Percentiles rank a stretch among this genome's conserved stretches.
Conservation (phyloP, 2,113 vertebrate genomes). For the Sylvietta virens region DNA sequence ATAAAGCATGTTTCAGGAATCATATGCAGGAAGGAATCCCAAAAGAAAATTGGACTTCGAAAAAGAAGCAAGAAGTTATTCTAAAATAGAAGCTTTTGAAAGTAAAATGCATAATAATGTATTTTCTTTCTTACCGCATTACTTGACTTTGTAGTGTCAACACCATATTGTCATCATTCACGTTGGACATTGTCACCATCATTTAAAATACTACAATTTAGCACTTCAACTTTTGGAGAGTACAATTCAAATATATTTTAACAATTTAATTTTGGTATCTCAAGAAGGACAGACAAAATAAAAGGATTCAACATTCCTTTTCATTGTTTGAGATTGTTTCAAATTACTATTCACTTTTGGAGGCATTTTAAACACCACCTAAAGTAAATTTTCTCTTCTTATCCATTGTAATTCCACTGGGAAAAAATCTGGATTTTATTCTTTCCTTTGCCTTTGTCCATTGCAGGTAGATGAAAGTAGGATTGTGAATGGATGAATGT, state of each 20-base stretch:
- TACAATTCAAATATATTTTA: background rate
- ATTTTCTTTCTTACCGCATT: background rate
- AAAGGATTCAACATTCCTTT: background rate
- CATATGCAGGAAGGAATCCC: accelerated
- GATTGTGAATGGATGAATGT: background rate
- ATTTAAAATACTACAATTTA: background rate
- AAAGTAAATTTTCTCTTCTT: background rate
- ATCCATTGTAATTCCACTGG: background rate
- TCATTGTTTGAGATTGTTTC: background rate
- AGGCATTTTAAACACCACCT: background rate
- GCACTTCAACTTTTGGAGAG: background rate
- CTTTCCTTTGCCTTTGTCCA: background rate
- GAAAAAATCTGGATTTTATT: background rate
- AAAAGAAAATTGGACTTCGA: background rate
- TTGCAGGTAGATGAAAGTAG: background rate
- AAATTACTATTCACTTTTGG: background rate
- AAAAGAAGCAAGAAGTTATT: background rate
- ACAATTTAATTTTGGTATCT: background rate
- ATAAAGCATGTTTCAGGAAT: background rate
- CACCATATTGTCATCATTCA: background rate
- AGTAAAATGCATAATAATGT: background rate
- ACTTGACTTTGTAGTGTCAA: background rate
- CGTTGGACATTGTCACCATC: background rate
- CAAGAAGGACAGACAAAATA: background rate
- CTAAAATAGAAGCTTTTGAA: background rate